Percentiles rank a stretch among this genome's conserved stretches.
phyloP scores from a whole-genome alignment of 2,113 vertebrate species.

The Glaucomys volans region DNA sequence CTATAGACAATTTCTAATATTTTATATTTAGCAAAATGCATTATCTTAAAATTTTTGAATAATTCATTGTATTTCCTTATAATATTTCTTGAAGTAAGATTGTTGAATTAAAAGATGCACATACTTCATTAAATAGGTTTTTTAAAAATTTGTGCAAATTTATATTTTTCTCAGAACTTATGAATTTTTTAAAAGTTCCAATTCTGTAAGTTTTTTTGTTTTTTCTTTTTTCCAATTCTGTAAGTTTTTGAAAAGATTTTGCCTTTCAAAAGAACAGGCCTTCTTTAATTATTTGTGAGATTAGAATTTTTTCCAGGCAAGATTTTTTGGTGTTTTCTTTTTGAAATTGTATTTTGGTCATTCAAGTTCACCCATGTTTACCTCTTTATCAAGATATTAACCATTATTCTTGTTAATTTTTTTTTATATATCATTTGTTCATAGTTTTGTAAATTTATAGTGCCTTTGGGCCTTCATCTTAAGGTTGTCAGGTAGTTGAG shows the following conservation, averaged over 20 bases:
- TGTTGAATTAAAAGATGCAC: neutral
- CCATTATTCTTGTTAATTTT: neutral
- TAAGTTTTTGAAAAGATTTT: neutral
- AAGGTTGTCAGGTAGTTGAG: neutral
- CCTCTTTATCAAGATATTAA: constrained; percentile 8
- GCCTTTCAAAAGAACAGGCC: neutral
- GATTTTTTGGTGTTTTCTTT: neutral
- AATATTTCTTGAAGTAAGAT: neutral
- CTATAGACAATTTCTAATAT: neutral
- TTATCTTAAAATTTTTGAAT: neutral
- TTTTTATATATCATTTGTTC: neutral
- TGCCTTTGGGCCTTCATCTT: neutral
- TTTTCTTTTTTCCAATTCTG: neutral
- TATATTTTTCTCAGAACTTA: constrained; percentile 12
- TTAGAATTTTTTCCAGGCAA: neutral
- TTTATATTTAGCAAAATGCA: neutral
- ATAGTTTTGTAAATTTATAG: neutral
- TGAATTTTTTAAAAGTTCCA: neutral
- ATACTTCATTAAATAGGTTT: neutral
- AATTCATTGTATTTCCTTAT: neutral
- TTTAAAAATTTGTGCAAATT: neutral
- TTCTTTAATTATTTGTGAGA: neutral
- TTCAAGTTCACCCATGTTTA: neutral
- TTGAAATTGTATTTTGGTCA: neutral
- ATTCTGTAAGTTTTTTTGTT: neutral